Base-by-base conservation (phyloP, 2,113 vertebrate species). In the Zosterops borbonicus region DNA sequence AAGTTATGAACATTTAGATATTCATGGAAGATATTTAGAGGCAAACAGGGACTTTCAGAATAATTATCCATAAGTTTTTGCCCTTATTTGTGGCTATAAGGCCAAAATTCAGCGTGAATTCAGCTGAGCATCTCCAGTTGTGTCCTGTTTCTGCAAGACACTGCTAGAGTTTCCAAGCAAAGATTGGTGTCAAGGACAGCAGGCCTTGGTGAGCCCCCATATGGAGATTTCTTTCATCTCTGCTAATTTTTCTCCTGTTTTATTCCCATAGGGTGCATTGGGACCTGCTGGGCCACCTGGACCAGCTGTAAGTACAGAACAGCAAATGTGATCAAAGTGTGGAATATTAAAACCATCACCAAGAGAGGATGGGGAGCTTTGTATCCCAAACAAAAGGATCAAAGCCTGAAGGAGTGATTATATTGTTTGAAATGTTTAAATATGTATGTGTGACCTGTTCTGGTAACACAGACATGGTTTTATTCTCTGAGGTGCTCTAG, bases 261-360 rank as follows among this genome's bases (percentile, higher is more conserved):
- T 35, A 9, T 95, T 62, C 89, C 95, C 39, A 2, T 27, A 99
- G 99, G 99, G 99, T 65, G 98, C 98, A 2, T 14, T 98, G 29
- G 99, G 99, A 97, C 99, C 98, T 88, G 47, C 98, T 0, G 99
- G 99, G 35, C 99, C 99, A 6, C 96, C 97, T 29, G 99, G 99
- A 96, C 91, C 98, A 94, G 98, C 99, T 96, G 99, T 99, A 97
- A 99, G 99, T 99, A 96, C 21, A 49, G 52, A 68, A 9, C 46
- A 24, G 33, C 27, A 3, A 15, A 1, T 3, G 27, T 16, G 63
- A 10, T 62, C 3, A 0, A 47, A 64, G 3, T 19, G 33, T 46
- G 42, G 12, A 14, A n/a, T 12, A 9, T 18, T 39, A 71, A 81
- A 89, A 24, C 23, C 42, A 50, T 50, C 70, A 22, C 21, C 46